Evolutionary conservation across 2,113 vertebrate genomes (phyloP).

Genomic region (Chascanopsetta lugubris): DNA sequence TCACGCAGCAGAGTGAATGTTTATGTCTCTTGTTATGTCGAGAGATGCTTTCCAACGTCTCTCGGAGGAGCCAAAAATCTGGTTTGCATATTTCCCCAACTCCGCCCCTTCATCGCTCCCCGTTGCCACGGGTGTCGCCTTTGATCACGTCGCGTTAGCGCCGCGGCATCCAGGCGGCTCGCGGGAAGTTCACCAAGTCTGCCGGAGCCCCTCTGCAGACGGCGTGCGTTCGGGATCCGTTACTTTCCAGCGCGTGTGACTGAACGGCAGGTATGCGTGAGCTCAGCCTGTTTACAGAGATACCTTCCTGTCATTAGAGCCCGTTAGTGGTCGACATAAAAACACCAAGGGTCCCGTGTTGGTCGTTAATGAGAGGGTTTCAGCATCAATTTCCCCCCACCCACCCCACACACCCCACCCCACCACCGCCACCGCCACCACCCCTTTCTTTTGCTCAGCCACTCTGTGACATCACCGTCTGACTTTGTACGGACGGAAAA

Average conservation of each 20-base stretch:
- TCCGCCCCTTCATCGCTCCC: not conserved
- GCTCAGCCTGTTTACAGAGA: slow-evolving; percentile 22
- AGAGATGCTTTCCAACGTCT: slow-evolving; percentile 5
- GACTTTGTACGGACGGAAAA: slow-evolving; percentile 68
- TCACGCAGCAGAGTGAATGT: not conserved
- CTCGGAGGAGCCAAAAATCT: slow-evolving; percentile 27
- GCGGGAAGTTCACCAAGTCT: slow-evolving; percentile 7
- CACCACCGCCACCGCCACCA: too few species aligned
- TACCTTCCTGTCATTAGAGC: slow-evolving; percentile 58
- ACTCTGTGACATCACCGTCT: slow-evolving; percentile 70
- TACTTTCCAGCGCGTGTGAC: slow-evolving; percentile 17
- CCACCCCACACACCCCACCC: too few species aligned
- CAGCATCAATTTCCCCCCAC: slow-evolving; percentile 1
- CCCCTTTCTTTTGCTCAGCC: not conserved
- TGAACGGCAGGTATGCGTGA: slow-evolving; percentile 40
- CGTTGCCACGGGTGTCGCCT: slow-evolving; percentile 20
- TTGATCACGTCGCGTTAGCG: slow-evolving; percentile 30
- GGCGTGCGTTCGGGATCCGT: not conserved
- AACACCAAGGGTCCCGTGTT: slow-evolving; percentile 39
- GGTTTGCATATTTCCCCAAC: slow-evolving; percentile 32
- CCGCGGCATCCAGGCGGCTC: slow-evolving; percentile 36
- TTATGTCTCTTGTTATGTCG: not conserved
- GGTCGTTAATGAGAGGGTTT: slow-evolving; percentile 36
- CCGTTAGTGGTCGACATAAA: slow-evolving; percentile 53
- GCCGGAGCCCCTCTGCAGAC: slow-evolving; percentile 22